Base-by-base conservation (phyloP, 2,113 vertebrate species). In the Lepisosteus osseus region DNA sequence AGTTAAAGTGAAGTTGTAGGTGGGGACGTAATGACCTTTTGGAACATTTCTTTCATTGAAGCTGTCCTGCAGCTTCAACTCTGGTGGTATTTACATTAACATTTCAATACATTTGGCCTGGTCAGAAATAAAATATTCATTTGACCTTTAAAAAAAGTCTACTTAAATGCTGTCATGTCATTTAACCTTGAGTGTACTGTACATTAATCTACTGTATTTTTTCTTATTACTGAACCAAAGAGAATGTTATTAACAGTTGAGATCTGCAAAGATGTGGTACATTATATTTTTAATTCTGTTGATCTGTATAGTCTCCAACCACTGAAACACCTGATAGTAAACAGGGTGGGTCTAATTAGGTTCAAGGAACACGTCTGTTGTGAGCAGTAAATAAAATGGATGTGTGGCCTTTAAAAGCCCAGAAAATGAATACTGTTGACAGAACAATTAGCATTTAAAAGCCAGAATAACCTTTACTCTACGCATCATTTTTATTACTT, bases 391-490 rank as follows among this genome's bases (percentile, higher is more conserved):
- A 90, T 84, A 84, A 85, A 91, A 92, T 74, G 74, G 77, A 86
- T 45, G n/a, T 54, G 17, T 93, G 88, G 87, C 90, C 92, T 94
- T 95, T 95, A 90, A 90, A 85, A 92, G 77, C 76, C 84, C 79
- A 85, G 85, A 84, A 91, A 93, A 94, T 92, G 86, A 94, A 93
- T 89, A 93, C 82, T 90, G 76, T 90, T 93, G 92, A 92, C 87
- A 93, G 91, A 94, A 92, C 88, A 94, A 94, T 95, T 94, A 94
- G 89, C 93, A 92, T 94, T 94, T 94, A 89, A 87, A 92, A 93
- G 87, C 89, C 81, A 87, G 80, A 83, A 83, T 93, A 92, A 94
- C 94, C 93, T 95, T 94, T 93, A 86, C 85, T 91, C 86, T 88
- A 85, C 86, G 84, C 84, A 90, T 93, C 88, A 87, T 79, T 86